Evolutionary conservation across 2,113 vertebrate species (phyloP).

Genomic region (Callocephalon fimbriatum): DNA sequence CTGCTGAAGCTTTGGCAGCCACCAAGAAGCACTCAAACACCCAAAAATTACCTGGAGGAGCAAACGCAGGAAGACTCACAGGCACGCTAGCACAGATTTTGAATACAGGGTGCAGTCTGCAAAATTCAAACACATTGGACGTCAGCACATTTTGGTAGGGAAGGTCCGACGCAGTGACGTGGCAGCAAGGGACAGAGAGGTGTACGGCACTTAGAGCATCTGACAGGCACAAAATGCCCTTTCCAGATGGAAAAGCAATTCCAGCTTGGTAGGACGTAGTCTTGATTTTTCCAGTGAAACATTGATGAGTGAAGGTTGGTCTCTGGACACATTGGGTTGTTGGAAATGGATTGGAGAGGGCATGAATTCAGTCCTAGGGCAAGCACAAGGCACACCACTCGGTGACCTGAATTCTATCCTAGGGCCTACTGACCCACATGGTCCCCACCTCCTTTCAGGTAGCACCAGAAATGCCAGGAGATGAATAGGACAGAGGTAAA

Average conservation of each 20-base stretch:
- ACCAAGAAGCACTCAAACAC: not conserved
- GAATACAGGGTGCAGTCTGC: not conserved
- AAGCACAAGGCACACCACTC: too few species aligned
- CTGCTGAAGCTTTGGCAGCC: not conserved
- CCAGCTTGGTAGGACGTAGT: not conserved
- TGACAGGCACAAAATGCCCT: fast-evolving
- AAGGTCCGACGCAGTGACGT: not conserved
- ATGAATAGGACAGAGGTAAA: not conserved
- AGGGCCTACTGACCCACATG: not conserved
- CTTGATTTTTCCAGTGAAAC: not conserved
- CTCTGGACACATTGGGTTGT: not conserved
- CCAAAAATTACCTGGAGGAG: not conserved
- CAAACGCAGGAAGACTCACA: not conserved
- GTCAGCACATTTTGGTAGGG: fast-evolving
- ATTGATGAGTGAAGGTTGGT: fast-evolving
- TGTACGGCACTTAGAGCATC: not conserved
- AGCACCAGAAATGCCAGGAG: not conserved
- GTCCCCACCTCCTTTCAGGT: not conserved
- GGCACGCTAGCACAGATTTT: not conserved
- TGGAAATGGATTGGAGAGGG: fast-evolving
- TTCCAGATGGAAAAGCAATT: not conserved
- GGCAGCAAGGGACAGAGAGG: not conserved
- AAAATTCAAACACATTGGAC: fast-evolving
- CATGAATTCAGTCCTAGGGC: not conserved
- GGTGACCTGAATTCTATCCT: not conserved